A percentile compares a stretch with the other conserved stretches of the same genome.
These are phyloP conservation scores for Petromus typicus DNA, from an alignment of 2,113 vertebrate species.

Conservation along the genomic window DNA sequence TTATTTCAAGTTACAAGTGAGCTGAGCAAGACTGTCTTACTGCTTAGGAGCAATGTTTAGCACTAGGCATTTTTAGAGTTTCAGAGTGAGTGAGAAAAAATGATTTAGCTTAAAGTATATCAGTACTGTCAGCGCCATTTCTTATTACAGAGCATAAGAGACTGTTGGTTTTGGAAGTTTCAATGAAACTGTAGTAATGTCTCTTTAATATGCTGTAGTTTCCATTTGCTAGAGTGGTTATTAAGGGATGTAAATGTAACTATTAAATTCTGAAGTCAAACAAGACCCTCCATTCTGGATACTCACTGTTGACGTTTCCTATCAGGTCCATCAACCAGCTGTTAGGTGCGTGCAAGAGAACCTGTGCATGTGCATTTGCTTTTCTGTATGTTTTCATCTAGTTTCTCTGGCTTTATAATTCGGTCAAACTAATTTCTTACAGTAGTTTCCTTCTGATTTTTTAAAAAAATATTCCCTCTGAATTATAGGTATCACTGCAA, in stretches of 20 bases:
- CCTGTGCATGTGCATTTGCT: neutral
- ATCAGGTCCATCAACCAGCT: neutral
- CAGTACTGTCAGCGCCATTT: neutral
- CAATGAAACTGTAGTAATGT: slow-evolving; percentile 5
- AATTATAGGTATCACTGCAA: neutral
- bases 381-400: neutral
- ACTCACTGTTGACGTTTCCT: neutral
- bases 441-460: neutral
- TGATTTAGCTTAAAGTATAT: neutral
- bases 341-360: neutral
- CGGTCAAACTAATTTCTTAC: neutral
- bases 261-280: neutral
- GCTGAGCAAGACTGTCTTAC: neutral
- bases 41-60: neutral
- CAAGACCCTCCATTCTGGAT: neutral
- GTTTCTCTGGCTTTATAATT: neutral
- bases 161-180: neutral
- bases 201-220: neutral
- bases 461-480: neutral
- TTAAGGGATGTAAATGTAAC: neutral
- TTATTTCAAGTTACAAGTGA: neutral
- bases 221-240: neutral
- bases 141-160: neutral
- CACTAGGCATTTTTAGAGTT: neutral
- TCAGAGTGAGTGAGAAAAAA: neutral